Evolutionary conservation across 2,113 vertebrate species (phyloP).

Genomic region (Ailuropoda melanoleuca): DNA sequence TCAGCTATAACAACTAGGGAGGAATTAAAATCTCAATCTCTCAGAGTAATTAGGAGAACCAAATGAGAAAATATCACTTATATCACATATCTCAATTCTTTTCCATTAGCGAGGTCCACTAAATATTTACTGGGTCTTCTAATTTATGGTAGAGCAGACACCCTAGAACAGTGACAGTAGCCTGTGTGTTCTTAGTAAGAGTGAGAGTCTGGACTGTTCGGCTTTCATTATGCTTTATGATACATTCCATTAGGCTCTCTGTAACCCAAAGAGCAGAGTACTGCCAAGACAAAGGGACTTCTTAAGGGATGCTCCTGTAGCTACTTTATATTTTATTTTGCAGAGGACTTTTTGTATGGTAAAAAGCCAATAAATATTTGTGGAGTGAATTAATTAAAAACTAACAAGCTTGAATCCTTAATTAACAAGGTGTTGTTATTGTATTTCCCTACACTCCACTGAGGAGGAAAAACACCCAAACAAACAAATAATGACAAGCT

Average conservation of each 20-base stretch:
- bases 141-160: background rate
- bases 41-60: background rate
- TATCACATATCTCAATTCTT: background rate
- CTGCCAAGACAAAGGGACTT: background rate
- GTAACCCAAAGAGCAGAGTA: background rate
- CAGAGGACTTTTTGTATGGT: background rate
- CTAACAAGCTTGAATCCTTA: background rate
- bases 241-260: background rate
- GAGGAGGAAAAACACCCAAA: background rate
- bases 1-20: background rate
- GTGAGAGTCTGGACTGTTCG: background rate
- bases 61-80: background rate
- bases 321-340: background rate
- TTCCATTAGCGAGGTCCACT: background rate
- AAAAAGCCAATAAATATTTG: background rate
- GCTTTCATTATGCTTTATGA: background rate
- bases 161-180: background rate
- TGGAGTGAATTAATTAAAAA: constrained; percentile 32
- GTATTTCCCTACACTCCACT: background rate
- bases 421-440: background rate
- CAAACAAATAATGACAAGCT: background rate
- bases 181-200: background rate
- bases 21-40: background rate
- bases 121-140: background rate
- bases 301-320: background rate